Evolutionary conservation across 2,113 vertebrate genomes (phyloP), one percentile per base, ranked within the genome.

Genomic region (Phoxinus phoxinus): DNA sequence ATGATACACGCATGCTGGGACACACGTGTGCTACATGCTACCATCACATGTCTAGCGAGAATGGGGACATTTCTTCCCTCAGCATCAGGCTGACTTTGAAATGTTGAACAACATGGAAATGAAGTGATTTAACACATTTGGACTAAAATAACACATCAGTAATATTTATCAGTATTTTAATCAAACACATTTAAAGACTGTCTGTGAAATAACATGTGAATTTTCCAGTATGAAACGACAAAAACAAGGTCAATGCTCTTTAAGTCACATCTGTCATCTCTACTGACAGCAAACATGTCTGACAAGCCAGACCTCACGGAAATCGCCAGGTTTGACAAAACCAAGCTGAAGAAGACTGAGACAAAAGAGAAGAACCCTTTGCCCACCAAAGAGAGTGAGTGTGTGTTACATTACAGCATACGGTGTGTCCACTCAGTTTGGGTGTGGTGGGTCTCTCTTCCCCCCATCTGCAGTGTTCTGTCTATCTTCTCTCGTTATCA

Each of bases 321-420:
- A 93, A 96, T 97, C 73, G 94, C 95, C 91, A 94, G 94, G 58
- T 97, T 97, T 87, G 96, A 97, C 94, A 97, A 96, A 94, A 94
- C 95, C 90, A 97, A 97, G 92, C 95, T 96, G 94, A 97, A 97
- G 94, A 97, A 97, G 93, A 96, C 94, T 6, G 95, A 97, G 94
- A 97, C 96, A 81, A 95, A 96, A 95, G 96, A 96, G 82, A 96
- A 96, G 93, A 97, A 97, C 88, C 96, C 96, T 85, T 86, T 97
- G 86, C 96, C 96, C 87, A 97, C 96, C 89, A 96, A 97, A 95
- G 96, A 97, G 93, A 96, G 96, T 97, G 94, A 96, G 96, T 96
- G 84, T 51, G 58, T 85, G 63, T 74, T 35, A 37, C 6, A 71
- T 77, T 69, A 63, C 53, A 13, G 73, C 46, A 75, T 79, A 41